Conservation (phyloP, 2,113 vertebrate species). For the Saccopteryx leptura region DNA sequence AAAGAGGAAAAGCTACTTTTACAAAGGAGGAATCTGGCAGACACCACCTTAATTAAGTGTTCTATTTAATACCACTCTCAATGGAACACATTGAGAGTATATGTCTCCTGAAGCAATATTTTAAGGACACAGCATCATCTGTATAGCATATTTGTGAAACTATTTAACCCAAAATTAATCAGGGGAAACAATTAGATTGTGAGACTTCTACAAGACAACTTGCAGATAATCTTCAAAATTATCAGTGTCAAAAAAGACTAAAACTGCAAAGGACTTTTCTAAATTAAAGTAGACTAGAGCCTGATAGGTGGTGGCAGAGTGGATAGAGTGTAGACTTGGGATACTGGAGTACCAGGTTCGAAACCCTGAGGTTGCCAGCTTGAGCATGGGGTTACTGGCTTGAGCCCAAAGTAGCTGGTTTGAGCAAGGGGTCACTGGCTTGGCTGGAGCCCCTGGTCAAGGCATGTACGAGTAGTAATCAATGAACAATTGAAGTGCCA, state of each 20-base stretch:
- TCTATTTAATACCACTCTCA: neutral
- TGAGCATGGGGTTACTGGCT: too few relatives aligned
- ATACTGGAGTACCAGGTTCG: too few relatives aligned
- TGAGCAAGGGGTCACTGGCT: too few relatives aligned
- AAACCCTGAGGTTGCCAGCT: too few relatives aligned
- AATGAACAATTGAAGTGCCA: too few relatives aligned
- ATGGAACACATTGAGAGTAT: neutral
- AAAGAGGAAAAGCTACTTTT: neutral
- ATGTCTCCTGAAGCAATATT: neutral
- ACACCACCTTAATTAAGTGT: neutral
- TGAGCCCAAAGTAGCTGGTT: too few relatives aligned
- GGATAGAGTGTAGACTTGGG: too few relatives aligned
- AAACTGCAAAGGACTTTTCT: neutral
- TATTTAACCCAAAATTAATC: neutral
- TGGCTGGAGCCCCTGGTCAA: too few relatives aligned
- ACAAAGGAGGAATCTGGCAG: conserved; percentile 35
- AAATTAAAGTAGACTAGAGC: conserved; percentile 49
- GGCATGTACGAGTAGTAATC: too few relatives aligned
- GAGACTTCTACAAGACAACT: neutral
- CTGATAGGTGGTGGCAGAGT: too few relatives aligned
- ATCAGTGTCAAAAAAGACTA: neutral
- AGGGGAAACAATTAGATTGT: neutral
- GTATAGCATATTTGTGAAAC: neutral
- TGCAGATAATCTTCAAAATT: conserved; percentile 35
- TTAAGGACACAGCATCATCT: neutral